phyloP scores from a whole-genome alignment of 2,113 vertebrate species.

The Carassius auratus region DNA sequence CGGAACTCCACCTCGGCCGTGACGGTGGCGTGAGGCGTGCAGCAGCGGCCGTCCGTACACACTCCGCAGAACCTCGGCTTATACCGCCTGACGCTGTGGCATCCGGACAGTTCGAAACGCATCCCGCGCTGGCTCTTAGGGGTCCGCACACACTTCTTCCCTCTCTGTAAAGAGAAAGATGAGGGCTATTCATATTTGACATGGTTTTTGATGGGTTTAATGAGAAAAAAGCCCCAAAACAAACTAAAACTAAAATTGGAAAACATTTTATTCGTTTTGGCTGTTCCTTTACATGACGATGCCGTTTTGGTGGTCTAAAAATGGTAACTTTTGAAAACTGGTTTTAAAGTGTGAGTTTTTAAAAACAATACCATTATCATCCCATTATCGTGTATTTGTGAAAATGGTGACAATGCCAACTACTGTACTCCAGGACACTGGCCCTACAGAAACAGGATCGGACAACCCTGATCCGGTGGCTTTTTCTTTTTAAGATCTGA shows the following conservation, averaged over 20 bases:
- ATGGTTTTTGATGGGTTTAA: background rate
- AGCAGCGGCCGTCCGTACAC: conserved; percentile 77
- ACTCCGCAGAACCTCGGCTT: conserved; percentile 77
- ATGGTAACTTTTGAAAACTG: background rate
- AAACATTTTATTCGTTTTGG: background rate
- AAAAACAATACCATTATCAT: too few relatives aligned
- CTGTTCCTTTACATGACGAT: too few relatives aligned
- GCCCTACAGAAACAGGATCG: too few relatives aligned
- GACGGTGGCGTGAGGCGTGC: conserved; percentile 70
- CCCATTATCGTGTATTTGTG: too few relatives aligned
- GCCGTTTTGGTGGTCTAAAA: background rate
- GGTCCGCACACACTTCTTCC: conserved; percentile 76
- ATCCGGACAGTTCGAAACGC: conserved; percentile 77
- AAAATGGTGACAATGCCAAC: too few relatives aligned
- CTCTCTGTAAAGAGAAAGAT: conserved; percentile 64
- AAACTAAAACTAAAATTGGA: background rate
- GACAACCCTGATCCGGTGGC: too few relatives aligned
- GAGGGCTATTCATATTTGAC: background rate
- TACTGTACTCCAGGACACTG: too few relatives aligned
- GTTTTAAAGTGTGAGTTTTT: background rate
- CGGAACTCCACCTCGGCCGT: conserved; percentile 74
- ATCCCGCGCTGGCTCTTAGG: conserved; percentile 65
- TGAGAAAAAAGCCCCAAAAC: background rate
- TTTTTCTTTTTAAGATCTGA: too few relatives aligned
- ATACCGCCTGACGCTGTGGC: conserved; percentile 72